Evolutionary conservation across 2,797 vertebrate genomes (phyloP), one percentile per base, ranked within the genome.

Genomic region (Myotis daubentonii): DNA sequence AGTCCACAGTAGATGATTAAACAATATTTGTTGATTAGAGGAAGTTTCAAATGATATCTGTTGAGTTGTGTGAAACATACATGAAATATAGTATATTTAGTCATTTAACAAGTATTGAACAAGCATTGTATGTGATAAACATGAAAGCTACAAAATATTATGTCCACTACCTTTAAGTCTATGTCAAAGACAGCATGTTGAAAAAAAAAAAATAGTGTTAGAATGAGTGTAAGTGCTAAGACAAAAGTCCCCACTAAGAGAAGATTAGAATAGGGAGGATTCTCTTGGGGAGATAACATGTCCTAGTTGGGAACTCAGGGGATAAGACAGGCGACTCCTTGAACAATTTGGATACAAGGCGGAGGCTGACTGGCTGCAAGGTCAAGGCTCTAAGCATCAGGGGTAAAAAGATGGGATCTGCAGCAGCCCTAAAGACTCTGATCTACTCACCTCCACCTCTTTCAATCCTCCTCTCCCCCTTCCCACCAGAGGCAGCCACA

Each of bases 321-420:
- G 5, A 16, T 47, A 79, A 70, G 44, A 28, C 2, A 23, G 49
- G 36, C 36, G n/a, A 19, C 36, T 68, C 33, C n/a, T 44, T 2
- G 1, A 19, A 7, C 2, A 8, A 38, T 38, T 17, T n/a, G 5
- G 12, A 2, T 53, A 5, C 7, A 22, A 51, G 51, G 6, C 17
- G 7, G 47, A 86, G 49, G 78, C 28, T n/a, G 72, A 19, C 41
- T 47, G 30, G 28, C 28, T 20, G 2, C 25, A 38, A 41, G 28
- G 6, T 47, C 25, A 75, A 70, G 66, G 49, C 25, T 57, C 22
- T 57, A 47, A n/a, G 33, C 65, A 6, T 41, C 8, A 62, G 19
- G 9, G 22, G 3, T 0, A 0, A 44, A 20, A 12, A 2, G 6
- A n/a, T 62, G 19, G 33, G 15, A 7, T 4, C 33, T 2, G 16